These are phyloP conservation scores for Xenopus petersii DNA, from an alignment of 2,797 vertebrate genomes.

Conservation along the genomic window DNA sequence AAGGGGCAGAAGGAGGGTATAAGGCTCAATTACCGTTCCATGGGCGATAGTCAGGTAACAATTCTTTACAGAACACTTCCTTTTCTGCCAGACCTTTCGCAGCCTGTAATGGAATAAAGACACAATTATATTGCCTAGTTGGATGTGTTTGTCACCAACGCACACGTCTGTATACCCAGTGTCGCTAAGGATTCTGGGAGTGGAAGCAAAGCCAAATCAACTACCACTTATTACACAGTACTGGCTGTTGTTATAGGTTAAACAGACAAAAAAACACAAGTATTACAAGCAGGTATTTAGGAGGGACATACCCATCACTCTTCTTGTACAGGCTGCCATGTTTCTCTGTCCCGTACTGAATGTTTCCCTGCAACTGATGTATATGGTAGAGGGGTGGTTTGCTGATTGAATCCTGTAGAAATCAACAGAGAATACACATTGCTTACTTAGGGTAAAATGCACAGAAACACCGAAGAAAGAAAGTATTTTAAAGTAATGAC, in stretches of 20 bases:
- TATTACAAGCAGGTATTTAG: too few species aligned
- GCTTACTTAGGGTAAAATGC: too few species aligned
- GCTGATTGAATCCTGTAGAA: constrained; percentile 66
- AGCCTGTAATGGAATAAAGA: constrained; percentile 68
- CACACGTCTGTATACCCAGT: neutral
- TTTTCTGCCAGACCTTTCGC: constrained; percentile 97
- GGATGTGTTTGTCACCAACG: too few species aligned
- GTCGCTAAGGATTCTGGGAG: neutral
- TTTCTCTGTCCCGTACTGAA: constrained; percentile 75
- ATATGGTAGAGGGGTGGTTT: constrained; percentile 73
- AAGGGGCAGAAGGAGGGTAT: too few species aligned
- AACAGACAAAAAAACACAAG: too few species aligned
- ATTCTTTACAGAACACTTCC: constrained; percentile 95
- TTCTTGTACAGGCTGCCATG: constrained; percentile 78
- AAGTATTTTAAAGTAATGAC: too few species aligned
- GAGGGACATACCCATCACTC: constrained; percentile 71
- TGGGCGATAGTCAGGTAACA: constrained; percentile 96
- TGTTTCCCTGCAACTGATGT: constrained; percentile 81
- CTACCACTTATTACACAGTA: too few species aligned
- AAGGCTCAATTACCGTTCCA: constrained; percentile 76
- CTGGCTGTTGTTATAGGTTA: too few species aligned
- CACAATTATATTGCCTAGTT: neutral
- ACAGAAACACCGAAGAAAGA: too few species aligned
- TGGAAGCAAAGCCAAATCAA: neutral
- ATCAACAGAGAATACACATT: neutral